Percentiles rank a stretch among this genome's conserved stretches.
Conservation (phyloP, 1,140 invertebrate species). For the Globodera rostochiensis region DNA sequence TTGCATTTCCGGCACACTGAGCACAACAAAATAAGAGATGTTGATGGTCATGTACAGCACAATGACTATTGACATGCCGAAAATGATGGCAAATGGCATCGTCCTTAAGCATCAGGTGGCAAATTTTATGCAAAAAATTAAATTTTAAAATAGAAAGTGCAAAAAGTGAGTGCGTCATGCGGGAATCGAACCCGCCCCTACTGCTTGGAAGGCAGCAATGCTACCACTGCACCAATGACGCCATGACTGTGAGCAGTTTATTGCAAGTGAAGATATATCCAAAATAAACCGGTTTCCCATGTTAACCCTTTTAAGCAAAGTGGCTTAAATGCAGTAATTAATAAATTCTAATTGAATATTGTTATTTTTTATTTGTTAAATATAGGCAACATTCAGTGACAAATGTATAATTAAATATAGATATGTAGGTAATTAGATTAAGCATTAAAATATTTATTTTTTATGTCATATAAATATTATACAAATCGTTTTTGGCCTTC, state of each 20-base stretch:
- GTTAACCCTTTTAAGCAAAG: no score
- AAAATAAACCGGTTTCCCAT: no score
- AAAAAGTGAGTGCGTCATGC: conserved; percentile 11
- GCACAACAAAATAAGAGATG: conserved; percentile 54
- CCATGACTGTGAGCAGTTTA: not conserved
- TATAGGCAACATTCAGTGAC: no score
- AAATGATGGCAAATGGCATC: conserved; percentile 54
- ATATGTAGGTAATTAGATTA: no score
- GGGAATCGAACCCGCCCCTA: conserved; percentile 26
- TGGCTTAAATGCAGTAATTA: no score
- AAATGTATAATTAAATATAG: no score
- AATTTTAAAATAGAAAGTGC: not conserved
- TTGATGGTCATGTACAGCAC: conserved; percentile 50
- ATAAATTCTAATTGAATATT: no score
- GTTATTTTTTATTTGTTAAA: no score
- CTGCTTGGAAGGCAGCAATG: conserved; percentile 28
- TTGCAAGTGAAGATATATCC: no score
- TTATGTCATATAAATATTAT: not conserved
- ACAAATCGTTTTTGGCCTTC: not conserved
- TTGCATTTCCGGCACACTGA: conserved; percentile 36
- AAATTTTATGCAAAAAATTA: not conserved
- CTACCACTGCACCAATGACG: conserved; percentile 24
- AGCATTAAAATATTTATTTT: not conserved
- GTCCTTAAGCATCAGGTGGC: conserved; percentile 30
- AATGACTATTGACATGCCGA: conserved; percentile 52